These are phyloP conservation scores for Drosophila insularis DNA, from an alignment of 1,140 invertebrate species.

Conservation along the genomic window DNA sequence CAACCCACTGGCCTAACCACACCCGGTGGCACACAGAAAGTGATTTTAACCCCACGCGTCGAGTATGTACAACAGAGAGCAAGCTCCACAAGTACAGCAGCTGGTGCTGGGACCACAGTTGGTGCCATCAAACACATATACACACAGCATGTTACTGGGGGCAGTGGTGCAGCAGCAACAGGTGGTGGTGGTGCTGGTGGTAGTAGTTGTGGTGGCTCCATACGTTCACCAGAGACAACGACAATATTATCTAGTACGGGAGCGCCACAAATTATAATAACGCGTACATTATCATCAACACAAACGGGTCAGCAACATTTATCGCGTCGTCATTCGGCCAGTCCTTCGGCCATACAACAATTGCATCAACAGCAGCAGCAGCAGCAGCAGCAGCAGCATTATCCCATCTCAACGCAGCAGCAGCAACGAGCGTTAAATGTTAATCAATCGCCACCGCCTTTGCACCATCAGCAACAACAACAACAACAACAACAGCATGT, in stretches of 20 bases:
- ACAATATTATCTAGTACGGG: constrained; percentile 42
- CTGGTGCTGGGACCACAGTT: constrained; percentile 31
- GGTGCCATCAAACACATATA: constrained; percentile 57
- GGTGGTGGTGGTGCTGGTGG: background rate
- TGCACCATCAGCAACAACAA: constrained; percentile 61
- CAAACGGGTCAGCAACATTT: constrained; percentile 45
- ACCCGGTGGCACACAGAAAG: constrained; percentile 71
- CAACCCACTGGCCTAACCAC: constrained; percentile 64
- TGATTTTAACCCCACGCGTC: constrained; percentile 74
- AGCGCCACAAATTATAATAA: constrained; percentile 71
- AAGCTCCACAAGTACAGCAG: constrained; percentile 15
- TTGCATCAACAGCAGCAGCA: constrained; percentile 39
- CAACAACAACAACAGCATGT: constrained; percentile 66
- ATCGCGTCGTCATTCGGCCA: constrained; percentile 70
- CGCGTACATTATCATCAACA: constrained; percentile 55
- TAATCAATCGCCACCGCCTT: constrained; percentile 60
- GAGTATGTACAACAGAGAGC: constrained; percentile 69
- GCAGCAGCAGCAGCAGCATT: constrained; percentile 34
- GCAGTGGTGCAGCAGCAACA: background rate
- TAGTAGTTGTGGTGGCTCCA: background rate
- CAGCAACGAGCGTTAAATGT: constrained; percentile 24
- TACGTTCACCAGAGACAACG: constrained; percentile 21
- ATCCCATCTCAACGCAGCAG: background rate
- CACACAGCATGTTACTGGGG: constrained; percentile 36
- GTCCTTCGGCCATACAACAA: constrained; percentile 62